phyloP scores from a whole-genome alignment of 2,113 vertebrate genomes.

The Nothocercus nigrocapillus region DNA sequence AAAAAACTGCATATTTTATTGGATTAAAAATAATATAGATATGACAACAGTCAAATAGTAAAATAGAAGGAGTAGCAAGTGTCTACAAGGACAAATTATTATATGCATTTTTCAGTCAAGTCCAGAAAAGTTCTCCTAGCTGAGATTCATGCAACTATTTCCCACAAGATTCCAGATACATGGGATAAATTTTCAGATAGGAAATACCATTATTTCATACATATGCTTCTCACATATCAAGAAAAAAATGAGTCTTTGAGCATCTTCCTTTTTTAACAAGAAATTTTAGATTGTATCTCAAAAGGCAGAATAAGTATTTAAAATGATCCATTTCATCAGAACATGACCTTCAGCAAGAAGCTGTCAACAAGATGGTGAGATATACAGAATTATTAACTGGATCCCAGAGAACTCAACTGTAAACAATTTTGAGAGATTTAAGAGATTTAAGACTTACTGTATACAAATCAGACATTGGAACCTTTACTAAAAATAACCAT shows the following conservation, averaged over 20 bases:
- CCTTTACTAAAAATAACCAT: slow-evolving; percentile 34
- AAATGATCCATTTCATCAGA: slow-evolving; percentile 32
- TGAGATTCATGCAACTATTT: not conserved
- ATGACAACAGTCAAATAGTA: not conserved
- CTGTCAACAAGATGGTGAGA: slow-evolving; percentile 4
- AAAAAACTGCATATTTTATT: not conserved
- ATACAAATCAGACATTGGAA: slow-evolving; percentile 46
- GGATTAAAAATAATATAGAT: not conserved
- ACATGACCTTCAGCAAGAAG: slow-evolving; percentile 33
- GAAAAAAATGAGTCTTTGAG: not conserved
- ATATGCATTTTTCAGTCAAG: not conserved
- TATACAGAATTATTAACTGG: slow-evolving; percentile 40
- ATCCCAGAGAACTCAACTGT: not conserved
- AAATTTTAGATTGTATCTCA: not conserved
- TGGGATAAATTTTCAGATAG: not conserved
- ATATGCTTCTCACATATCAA: not conserved
- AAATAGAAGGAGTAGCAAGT: not conserved
- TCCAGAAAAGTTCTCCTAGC: not conserved
- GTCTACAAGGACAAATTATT: not conserved
- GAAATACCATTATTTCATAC: not conserved
- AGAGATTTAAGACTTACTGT: slow-evolving; percentile 21
- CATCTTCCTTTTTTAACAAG: not conserved
- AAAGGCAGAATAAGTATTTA: not conserved
- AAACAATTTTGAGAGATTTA: not conserved
- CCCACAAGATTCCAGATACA: not conserved